phyloP scores from a whole-genome alignment of 2,888 invertebrate genomes.

The Eupithecia exiguata region DNA sequence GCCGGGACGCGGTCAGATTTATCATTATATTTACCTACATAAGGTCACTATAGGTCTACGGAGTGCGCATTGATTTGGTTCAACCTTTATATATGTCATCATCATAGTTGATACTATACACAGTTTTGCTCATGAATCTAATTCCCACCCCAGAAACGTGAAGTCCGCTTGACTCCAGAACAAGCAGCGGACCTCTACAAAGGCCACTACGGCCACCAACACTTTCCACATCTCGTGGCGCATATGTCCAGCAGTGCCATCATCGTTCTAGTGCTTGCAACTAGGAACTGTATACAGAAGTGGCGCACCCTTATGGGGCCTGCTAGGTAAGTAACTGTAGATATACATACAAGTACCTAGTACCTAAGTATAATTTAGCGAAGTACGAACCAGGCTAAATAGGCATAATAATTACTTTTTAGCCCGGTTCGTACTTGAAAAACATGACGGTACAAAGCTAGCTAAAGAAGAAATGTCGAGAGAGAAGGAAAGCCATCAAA shows the following conservation, averaged over 20 bases:
- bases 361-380: no score
- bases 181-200: constrained; percentile 93
- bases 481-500: neutral
- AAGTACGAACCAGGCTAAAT: no score
- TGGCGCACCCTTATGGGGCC: constrained; percentile 91
- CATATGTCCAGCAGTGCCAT: constrained; percentile 91
- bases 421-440: no score
- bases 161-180: constrained; percentile 90
- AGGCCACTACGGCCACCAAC: constrained; percentile 88
- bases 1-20: neutral
- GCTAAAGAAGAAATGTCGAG: no score
- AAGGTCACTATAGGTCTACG: neutral
- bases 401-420: no score
- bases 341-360: neutral
- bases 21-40: no score
- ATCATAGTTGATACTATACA: neutral
- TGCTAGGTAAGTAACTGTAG: constrained; percentile 64
- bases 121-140: neutral
- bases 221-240: constrained; percentile 91
- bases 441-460: no score
- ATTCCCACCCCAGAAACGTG: constrained; percentile 80
- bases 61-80: neutral
- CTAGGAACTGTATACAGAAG: constrained; percentile 87
- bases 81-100: neutral
- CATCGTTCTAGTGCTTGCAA: constrained; percentile 87